Evolutionary conservation across 2,888 invertebrate genomes (phyloP).

Genomic region (Psylliodes chrysocephalus): DNA sequence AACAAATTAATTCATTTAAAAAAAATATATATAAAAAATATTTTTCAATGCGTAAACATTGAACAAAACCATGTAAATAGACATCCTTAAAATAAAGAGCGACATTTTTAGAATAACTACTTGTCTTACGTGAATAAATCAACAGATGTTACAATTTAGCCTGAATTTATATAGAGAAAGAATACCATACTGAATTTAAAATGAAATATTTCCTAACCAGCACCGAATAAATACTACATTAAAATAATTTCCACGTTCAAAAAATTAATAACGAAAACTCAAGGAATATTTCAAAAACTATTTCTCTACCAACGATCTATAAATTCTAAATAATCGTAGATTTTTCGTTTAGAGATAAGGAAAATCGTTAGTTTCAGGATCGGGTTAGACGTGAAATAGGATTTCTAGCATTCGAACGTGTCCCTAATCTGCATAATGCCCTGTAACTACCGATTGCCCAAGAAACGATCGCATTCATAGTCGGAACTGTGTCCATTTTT

Average conservation of each 20-base stretch:
- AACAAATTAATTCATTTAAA: too few species aligned
- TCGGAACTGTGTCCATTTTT: background rate
- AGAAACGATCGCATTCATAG: constrained; percentile 3
- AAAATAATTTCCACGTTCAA: background rate
- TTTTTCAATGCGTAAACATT: too few species aligned
- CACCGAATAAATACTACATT: too few species aligned
- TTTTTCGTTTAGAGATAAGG: background rate
- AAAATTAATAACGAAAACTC: background rate
- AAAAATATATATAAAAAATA: too few species aligned
- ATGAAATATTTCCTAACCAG: too few species aligned
- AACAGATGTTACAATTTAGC: too few species aligned
- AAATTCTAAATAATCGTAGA: background rate
- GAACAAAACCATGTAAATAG: too few species aligned
- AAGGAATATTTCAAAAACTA: background rate
- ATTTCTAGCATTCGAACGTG: background rate
- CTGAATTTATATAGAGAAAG: too few species aligned
- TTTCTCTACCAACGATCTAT: background rate
- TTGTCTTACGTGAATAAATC: too few species aligned
- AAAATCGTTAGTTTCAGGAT: constrained; percentile 1
- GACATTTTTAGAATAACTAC: too few species aligned
- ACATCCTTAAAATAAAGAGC: too few species aligned
- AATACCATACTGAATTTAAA: too few species aligned
- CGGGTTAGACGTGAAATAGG: background rate
- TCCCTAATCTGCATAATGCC: background rate
- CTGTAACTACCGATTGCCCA: background rate